Conservation (phyloP, 2,797 vertebrate genomes). For the Coregonus ussuriensis region DNA sequence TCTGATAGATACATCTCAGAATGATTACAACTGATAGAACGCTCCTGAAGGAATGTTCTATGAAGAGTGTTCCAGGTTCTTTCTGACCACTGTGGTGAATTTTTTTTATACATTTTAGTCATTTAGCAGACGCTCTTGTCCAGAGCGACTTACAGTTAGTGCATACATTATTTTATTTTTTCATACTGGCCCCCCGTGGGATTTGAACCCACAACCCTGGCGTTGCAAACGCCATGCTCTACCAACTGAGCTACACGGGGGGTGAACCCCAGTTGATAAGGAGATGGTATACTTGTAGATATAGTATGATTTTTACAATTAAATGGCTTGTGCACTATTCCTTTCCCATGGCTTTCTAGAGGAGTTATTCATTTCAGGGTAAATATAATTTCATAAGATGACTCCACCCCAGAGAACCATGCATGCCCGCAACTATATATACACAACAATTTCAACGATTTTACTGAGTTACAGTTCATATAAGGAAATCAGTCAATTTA, state of each 20-base stretch:
- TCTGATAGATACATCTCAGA: slow-evolving; percentile 17
- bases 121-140: too few relatives aligned
- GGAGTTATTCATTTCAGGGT: not conserved
- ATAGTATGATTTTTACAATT: not conserved
- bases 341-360: slow-evolving; percentile 2
- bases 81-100: not conserved
- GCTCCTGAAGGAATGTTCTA: not conserved
- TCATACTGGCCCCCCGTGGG: too few relatives aligned
- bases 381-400: not conserved
- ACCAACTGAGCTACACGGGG: too few relatives aligned
- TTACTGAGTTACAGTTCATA: too few relatives aligned
- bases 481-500: too few relatives aligned
- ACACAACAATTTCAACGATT: too few relatives aligned
- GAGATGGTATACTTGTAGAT: not conserved
- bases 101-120: too few relatives aligned
- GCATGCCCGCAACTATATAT: not conserved
- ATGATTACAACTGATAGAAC: slow-evolving; percentile 3
- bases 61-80: not conserved
- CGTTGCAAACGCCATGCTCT: too few relatives aligned
- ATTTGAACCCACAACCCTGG: too few relatives aligned
- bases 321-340: not conserved
- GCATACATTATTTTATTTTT: too few relatives aligned
- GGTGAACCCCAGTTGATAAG: not conserved
- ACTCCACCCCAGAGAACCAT: not conserved
- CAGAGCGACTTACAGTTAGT: too few relatives aligned